These are phyloP conservation scores for Xenentodon cancila DNA, from an alignment of 2,797 vertebrate genomes.

Conservation along the genomic window DNA sequence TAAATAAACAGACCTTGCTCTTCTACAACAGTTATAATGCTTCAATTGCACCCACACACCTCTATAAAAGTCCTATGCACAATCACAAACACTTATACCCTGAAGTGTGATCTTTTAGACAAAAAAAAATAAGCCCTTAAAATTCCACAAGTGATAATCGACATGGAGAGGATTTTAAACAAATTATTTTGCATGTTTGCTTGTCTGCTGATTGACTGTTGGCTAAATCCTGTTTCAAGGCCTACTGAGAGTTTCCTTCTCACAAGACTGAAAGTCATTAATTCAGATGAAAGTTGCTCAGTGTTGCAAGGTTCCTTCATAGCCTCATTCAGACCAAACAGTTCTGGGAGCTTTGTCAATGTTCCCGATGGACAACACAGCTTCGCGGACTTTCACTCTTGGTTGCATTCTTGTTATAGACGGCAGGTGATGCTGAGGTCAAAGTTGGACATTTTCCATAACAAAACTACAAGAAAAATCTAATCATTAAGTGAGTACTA, in stretches of 20 bases:
- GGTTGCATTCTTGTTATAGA: neutral
- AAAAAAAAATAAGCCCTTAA: slow-evolving; percentile 19
- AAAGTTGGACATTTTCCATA: neutral
- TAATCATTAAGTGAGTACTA: too few relatives aligned
- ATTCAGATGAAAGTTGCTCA: slow-evolving; percentile 5
- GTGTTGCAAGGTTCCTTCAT: neutral
- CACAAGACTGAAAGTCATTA: neutral
- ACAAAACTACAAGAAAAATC: neutral
- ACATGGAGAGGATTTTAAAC: slow-evolving; percentile 37
- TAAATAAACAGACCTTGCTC: slow-evolving; percentile 45
- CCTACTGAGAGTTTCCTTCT: slow-evolving; percentile 7
- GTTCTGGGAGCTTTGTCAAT: neutral
- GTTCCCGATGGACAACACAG: slow-evolving; percentile 5
- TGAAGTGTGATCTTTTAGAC: slow-evolving; percentile 34
- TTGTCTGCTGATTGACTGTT: slow-evolving; percentile 41
- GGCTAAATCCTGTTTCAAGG: neutral
- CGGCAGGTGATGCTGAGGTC: neutral
- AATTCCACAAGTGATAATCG: slow-evolving; percentile 42
- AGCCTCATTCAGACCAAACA: neutral
- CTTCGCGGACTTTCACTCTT: neutral
- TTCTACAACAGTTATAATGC: slow-evolving; percentile 57
- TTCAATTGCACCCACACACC: slow-evolving; percentile 53
- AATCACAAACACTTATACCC: slow-evolving; percentile 26
- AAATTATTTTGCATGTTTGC: slow-evolving; percentile 31
- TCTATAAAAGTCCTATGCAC: slow-evolving; percentile 52